phyloP scores from a whole-genome alignment of 1,140 invertebrate genomes.

The Macrobrachium nipponense region DNA sequence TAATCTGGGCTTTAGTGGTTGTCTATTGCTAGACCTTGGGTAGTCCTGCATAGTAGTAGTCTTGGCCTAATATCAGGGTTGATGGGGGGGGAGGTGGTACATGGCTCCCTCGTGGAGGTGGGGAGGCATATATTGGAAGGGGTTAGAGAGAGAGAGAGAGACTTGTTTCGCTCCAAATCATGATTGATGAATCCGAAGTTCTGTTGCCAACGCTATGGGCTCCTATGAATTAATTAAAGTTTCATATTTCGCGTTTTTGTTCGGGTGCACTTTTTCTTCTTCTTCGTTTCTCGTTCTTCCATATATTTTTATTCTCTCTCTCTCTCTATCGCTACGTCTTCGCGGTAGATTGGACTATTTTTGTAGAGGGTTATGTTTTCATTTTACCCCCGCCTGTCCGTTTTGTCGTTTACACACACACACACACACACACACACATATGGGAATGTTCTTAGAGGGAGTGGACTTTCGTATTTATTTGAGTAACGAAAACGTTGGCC shows the following conservation, averaged over 20 bases:
- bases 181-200: slow-evolving; percentile 54
- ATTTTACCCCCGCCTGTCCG: too few species aligned
- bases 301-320: too few species aligned
- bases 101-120: background rate
- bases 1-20: too few species aligned
- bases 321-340: background rate
- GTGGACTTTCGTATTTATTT: too few species aligned
- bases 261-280: background rate
- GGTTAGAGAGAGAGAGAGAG: background rate
- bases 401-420: too few species aligned
- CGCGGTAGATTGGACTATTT: too few species aligned
- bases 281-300: background rate
- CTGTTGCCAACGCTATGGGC: slow-evolving; percentile 43
- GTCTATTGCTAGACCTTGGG: too few species aligned
- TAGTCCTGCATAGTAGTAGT: background rate
- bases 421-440: too few species aligned
- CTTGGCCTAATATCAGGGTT: background rate
- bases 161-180: slow-evolving; percentile 44
- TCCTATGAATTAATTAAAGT: slow-evolving; percentile 49
- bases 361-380: too few species aligned
- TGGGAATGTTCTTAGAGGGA: too few species aligned
- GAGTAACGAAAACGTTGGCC: too few species aligned
- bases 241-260: slow-evolving; percentile 17
- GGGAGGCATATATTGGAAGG: background rate
- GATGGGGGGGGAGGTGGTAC: background rate